Percentiles rank a stretch among this genome's conserved stretches.
Conservation (phyloP, 2,113 vertebrate genomes). For the Rhinolophus ferrumequinum region DNA sequence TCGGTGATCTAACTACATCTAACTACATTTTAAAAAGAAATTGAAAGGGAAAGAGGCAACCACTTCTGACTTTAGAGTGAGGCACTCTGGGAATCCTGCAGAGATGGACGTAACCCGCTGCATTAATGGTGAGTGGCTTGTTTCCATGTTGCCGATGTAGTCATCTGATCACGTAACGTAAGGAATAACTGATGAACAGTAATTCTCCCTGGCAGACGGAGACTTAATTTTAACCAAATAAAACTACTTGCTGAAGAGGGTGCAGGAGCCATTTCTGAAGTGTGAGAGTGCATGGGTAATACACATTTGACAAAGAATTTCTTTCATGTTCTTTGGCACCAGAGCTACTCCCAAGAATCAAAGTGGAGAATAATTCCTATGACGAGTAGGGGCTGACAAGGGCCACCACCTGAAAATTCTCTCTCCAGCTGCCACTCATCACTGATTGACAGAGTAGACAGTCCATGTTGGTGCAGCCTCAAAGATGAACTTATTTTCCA, state of each 20-base stretch:
- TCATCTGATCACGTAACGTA: conserved; percentile 64
- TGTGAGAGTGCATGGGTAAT: conserved; percentile 15
- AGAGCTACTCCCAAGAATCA: neutral
- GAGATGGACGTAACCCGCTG: conserved; percentile 58
- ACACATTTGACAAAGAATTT: conserved; percentile 47
- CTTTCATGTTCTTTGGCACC: conserved; percentile 4
- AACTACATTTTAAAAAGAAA: conserved; percentile 77
- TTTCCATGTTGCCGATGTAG: conserved; percentile 49
- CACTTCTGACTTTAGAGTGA: conserved; percentile 65
- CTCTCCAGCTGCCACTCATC: neutral
- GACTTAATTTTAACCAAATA: conserved; percentile 80
- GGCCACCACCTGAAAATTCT: neutral
- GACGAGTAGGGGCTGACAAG: neutral
- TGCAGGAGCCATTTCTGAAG: conserved; percentile 52
- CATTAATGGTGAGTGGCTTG: conserved; percentile 54
- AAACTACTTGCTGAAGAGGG: conserved; percentile 65
- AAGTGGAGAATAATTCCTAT: neutral
- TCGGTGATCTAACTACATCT: conserved; percentile 57
- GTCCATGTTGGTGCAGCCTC: neutral
- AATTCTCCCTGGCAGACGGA: conserved; percentile 64
- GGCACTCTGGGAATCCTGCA: conserved; percentile 59
- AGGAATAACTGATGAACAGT: conserved; percentile 69
- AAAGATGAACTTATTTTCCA: conserved; percentile 28
- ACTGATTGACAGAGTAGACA: neutral
- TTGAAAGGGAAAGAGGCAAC: conserved; percentile 20